A percentile compares a stretch with the other conserved stretches of the same genome.
These are phyloP conservation scores for Colletes latitarsis DNA, from an alignment of 1,140 invertebrate genomes.

Conservation along the genomic window DNA sequence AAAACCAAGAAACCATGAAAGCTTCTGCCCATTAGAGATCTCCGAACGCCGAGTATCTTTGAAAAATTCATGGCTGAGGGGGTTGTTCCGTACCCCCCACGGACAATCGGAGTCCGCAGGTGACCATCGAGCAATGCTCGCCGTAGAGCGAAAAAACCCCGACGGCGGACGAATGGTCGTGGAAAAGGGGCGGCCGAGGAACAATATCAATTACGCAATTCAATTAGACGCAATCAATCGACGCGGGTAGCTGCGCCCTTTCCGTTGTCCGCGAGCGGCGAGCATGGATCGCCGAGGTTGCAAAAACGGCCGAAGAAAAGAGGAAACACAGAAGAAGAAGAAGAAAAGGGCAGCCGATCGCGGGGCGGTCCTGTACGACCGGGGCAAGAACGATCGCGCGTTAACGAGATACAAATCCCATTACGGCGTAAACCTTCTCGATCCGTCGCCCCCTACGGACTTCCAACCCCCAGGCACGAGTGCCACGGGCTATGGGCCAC, in stretches of 20 bases:
- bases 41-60: neutral
- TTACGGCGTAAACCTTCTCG: slow-evolving; percentile 80
- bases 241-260: slow-evolving; percentile 7
- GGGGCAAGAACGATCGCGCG: slow-evolving; percentile 80
- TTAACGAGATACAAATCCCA: slow-evolving; percentile 82
- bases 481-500: slow-evolving; percentile 74
- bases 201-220: slow-evolving; percentile 76
- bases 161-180: slow-evolving; percentile 5
- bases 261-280: neutral
- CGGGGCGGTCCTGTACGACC: slow-evolving; percentile 70
- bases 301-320: slow-evolving; percentile 39
- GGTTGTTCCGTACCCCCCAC: neutral
- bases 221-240: slow-evolving; percentile 78
- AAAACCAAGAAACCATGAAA: no score
- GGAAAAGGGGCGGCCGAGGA: slow-evolving; percentile 35
- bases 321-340: slow-evolving; percentile 15
- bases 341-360: slow-evolving; percentile 66
- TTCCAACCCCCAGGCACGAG: slow-evolving; percentile 69
- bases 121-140: neutral
- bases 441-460: slow-evolving; percentile 79
- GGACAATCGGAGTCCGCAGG: neutral
- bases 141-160: slow-evolving; percentile 1
- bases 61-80: neutral
- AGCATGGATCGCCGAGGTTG: no score
- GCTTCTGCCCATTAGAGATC: no score